These are phyloP conservation scores for Dryobota labecula DNA, from an alignment of 2,888 invertebrate genomes.

Conservation along the genomic window DNA sequence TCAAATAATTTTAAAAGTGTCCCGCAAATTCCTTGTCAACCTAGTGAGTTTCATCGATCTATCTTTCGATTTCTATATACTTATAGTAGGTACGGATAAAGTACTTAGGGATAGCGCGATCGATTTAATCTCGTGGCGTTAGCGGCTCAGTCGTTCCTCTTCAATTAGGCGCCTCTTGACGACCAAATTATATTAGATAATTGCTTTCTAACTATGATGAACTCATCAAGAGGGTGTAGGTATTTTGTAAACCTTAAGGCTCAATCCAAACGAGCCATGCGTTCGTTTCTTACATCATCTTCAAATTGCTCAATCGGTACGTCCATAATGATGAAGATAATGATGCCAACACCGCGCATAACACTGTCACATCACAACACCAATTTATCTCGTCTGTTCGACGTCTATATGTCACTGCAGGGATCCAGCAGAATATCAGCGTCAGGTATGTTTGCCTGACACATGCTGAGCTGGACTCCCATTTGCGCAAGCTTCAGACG, in stretches of 20 bases:
- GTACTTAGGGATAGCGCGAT: constrained; percentile 13
- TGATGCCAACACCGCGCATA: too few relatives aligned
- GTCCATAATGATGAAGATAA: not conserved
- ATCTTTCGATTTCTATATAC: too few relatives aligned
- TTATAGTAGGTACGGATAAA: not conserved
- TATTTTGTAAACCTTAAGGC: not conserved
- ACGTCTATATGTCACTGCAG: too few relatives aligned
- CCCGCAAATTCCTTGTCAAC: too few relatives aligned
- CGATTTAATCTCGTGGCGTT: constrained; percentile 29
- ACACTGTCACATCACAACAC: too few relatives aligned
- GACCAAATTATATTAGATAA: constrained; percentile 36
- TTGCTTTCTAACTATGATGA: constrained; percentile 29
- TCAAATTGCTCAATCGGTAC: not conserved
- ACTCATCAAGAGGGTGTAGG: constrained; percentile 4
- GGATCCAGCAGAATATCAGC: too few relatives aligned
- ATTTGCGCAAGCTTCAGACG: too few relatives aligned
- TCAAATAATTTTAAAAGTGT: too few relatives aligned
- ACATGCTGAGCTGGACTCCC: too few relatives aligned
- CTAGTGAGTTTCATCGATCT: too few relatives aligned
- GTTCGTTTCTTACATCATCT: not conserved
- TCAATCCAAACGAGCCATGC: not conserved
- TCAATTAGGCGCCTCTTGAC: constrained; percentile 18
- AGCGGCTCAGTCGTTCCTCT: constrained; percentile 9
- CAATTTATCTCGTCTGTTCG: too few relatives aligned
- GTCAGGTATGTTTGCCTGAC: too few relatives aligned